Percentiles rank a stretch among this genome's conserved stretches.
These are phyloP conservation scores for Rhabditoides inermis DNA, from an alignment of 2,888 invertebrate genomes.

Conservation along the genomic window DNA sequence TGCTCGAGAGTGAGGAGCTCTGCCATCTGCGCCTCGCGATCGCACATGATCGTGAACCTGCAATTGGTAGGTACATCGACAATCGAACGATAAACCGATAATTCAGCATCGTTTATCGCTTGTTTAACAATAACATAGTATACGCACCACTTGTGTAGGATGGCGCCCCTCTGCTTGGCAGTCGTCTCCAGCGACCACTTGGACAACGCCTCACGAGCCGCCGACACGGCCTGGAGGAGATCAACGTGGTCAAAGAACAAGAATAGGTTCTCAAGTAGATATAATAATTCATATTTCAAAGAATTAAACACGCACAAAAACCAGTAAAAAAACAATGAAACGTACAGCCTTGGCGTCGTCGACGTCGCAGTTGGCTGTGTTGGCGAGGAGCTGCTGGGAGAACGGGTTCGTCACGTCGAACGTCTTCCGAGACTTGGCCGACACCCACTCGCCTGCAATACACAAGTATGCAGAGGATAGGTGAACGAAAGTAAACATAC, in stretches of 20 bases:
- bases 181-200: slow-evolving; percentile 42
- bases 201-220: slow-evolving; percentile 34
- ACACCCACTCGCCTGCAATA: slow-evolving; percentile 22
- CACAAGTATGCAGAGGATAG: too few species aligned
- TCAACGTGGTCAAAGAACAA: slow-evolving; percentile 1
- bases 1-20: slow-evolving; percentile 42
- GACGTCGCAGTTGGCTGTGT: slow-evolving; percentile 41
- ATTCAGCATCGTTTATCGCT: neutral
- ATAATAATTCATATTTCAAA: neutral
- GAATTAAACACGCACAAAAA: neutral
- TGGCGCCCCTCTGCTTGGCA: slow-evolving; percentile 43
- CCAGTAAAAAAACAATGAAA: neutral
- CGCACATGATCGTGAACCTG: slow-evolving; percentile 20
- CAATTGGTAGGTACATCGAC: neutral
- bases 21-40: slow-evolving; percentile 38
- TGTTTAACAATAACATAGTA: neutral
- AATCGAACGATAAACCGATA: neutral
- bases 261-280: neutral
- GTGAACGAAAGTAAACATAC: slow-evolving; percentile 16
- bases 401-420: slow-evolving; percentile 47
- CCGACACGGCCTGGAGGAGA: slow-evolving; percentile 35
- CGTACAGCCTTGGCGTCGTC: slow-evolving; percentile 40
- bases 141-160: slow-evolving; percentile 24
- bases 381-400: slow-evolving; percentile 26
- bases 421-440: slow-evolving; percentile 20